Base-by-base conservation (phyloP, 2,888 invertebrate species). In the Proisotoma minuta region DNA sequence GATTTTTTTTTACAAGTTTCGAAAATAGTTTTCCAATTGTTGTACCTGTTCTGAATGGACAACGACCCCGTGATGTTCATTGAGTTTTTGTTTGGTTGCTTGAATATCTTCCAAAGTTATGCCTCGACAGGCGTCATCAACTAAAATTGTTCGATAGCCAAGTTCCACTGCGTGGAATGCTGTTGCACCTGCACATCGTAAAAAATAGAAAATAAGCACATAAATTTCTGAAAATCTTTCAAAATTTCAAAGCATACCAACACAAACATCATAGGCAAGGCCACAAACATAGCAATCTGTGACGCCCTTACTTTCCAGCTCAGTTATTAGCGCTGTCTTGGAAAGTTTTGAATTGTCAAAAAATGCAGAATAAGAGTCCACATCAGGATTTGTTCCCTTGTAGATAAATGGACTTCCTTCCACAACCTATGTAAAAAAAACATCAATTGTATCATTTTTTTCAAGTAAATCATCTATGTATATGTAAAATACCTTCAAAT, bases 311-410 rank as follows among this genome's bases (percentile, higher is more conserved):
- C 85, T 80, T 65, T 88, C 85, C 62, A 97, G 82, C 76, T 93
- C 89, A 10, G 85, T 84, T 76, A 87, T 86, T 50, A 97, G 82
- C 10, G 87, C 87, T 5, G 96, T 96, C 77, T 93, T 88, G 1
- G 89, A 87, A 65, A 91, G 80, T 78, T 91, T 92, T 80, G 91
- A 89, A 80, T 98, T 97, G 81, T 98, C 97, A 90, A 92, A 95
- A 82, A 98, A 98, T 52, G 95, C 97, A 0, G 96, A 96, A 79
- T 98, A 98, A 1, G 94, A 94, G 79, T 98, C 97, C 60, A 96
- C 90, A 73, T 93, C 91, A 0, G 96, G 88, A 79, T 94, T 90
- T 1, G 90, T 91, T 40, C 97, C 97, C 78, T 93, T 93, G 79
- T 91, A 90, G 56, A 93, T 86, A 77, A 90, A 89, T 50, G 66